A percentile compares a stretch with the other conserved stretches of the same genome.
These are phyloP conservation scores for Dryoscopus gambensis DNA, from an alignment of 2,113 vertebrate genomes.

Conservation along the genomic window DNA sequence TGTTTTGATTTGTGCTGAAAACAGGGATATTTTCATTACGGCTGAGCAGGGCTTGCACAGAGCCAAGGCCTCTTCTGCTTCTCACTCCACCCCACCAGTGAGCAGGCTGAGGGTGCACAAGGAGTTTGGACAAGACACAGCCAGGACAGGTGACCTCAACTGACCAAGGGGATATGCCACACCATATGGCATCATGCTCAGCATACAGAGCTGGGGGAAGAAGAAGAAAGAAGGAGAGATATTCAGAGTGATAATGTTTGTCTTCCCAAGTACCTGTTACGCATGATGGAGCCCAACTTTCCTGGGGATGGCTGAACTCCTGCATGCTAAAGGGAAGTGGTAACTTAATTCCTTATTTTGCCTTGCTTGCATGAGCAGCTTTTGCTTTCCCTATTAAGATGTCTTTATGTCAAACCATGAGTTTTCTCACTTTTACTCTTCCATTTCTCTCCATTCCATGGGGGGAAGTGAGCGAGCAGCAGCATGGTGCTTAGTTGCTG, in stretches of 20 bases:
- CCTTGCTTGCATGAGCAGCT: not conserved
- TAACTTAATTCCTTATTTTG: not conserved
- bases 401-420: not conserved
- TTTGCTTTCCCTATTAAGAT: not conserved
- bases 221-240: not conserved
- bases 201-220: not conserved
- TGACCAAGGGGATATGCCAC: not conserved
- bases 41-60: not conserved
- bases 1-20: not conserved
- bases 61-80: not conserved
- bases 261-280: not conserved
- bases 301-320: not conserved
- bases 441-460: not conserved
- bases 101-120: not conserved
- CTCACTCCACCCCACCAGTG: not conserved
- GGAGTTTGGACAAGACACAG: not conserved
- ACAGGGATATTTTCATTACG: not conserved
- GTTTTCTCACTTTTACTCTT: not conserved
- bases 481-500: accelerated
- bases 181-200: not conserved
- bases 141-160: not conserved
- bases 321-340: not conserved
- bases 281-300: not conserved
- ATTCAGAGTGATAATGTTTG: accelerated
- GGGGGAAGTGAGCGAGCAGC: not conserved